A percentile compares a stretch with the other conserved stretches of the same genome.
Conservation (phyloP, 2,797 vertebrate genomes). For the Meda fulgida region DNA sequence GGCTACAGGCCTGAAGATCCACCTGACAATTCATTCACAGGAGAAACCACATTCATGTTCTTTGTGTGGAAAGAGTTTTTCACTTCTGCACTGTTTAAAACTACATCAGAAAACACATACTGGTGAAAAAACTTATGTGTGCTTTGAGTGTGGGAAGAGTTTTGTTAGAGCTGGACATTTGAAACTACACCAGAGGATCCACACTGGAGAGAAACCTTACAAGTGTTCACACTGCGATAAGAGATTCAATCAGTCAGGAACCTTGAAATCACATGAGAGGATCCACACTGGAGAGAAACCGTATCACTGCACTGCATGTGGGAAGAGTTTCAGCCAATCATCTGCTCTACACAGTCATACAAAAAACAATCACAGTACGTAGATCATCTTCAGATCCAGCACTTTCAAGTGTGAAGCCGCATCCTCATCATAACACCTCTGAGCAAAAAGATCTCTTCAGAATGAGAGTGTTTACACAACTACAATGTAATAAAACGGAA, state of each 20-base stretch:
- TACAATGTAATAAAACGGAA: background rate
- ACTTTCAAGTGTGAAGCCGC: background rate
- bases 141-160: background rate
- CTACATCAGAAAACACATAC: slow-evolving; percentile 1
- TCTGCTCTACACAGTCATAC: background rate
- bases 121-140: background rate
- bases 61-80: background rate
- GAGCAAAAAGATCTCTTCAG: no score
- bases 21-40: background rate
- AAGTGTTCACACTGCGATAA: background rate
- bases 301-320: slow-evolving; percentile 1
- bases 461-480: background rate
- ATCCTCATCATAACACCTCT: no score
- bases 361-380: background rate
- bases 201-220: slow-evolving; percentile 4
- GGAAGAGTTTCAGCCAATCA: background rate
- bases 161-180: background rate
- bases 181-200: background rate
- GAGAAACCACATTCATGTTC: slow-evolving; percentile 13
- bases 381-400: background rate
- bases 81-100: background rate
- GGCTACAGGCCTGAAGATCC: background rate
- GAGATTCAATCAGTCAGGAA: background rate
- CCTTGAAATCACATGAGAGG: background rate
- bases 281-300: slow-evolving; percentile 8